Evolutionary conservation across 1,140 invertebrate genomes (phyloP), one percentile per base, ranked within the genome.

Genomic region (Bicyclus anynana): DNA sequence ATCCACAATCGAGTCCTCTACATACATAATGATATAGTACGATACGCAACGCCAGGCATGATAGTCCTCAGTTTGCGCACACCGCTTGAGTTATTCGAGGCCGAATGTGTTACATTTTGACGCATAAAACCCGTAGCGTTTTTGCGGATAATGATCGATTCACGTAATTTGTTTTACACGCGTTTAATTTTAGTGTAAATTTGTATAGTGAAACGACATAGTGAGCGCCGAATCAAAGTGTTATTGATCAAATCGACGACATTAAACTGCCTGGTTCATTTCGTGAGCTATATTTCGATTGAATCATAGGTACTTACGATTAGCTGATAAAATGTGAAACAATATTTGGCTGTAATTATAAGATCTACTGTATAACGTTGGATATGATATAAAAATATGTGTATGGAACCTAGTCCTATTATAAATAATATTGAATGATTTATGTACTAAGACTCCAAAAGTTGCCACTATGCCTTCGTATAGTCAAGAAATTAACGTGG

Each of bases 401-500:
- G n/a, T n/a, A n/a, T n/a, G n/a, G n/a, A n/a, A n/a, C n/a, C n/a
- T n/a, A n/a, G n/a, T n/a, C n/a, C n/a, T n/a, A n/a, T n/a, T n/a
- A n/a, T n/a, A n/a, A n/a, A n/a, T n/a, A n/a, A n/a, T n/a, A n/a
- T n/a, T n/a, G n/a, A n/a, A n/a, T n/a, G n/a, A n/a, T n/a, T n/a
- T n/a, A n/a, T n/a, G n/a, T n/a, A n/a, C n/a, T n/a, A n/a, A n/a
- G n/a, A n/a, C n/a, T n/a, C n/a, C 29, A 53, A 46, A 20, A 54
- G 21, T 29, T 40, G 59, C 67, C 35, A 77, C 62, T 57, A 88
- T 88, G 84, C 85, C 85, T 67, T 84, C 83, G 10, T 77, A 61
- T 48, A 86, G 74, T 57, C 81, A 85, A 68, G 79, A 88, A 61
- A 80, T 84, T 48, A 80, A 84, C 33, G 72, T 79, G 37, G 81